Percentiles rank a stretch among this genome's conserved stretches.
phyloP scores from a whole-genome alignment of 2,113 vertebrate species.

The Rynchops niger region DNA sequence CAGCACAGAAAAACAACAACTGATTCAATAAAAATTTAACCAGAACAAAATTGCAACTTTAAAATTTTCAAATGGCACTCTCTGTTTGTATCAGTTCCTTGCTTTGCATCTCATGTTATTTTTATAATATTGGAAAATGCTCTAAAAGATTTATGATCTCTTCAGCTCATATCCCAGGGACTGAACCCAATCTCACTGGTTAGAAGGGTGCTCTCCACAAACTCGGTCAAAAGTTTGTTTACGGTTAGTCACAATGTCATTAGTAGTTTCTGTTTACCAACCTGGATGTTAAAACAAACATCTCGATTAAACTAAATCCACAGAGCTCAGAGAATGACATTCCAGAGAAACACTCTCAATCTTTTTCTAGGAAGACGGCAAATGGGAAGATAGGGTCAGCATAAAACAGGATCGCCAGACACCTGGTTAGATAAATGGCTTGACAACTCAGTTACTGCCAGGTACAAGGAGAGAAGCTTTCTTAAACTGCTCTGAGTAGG shows the following conservation, averaged over 20 bases:
- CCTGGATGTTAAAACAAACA: background rate
- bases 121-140: background rate
- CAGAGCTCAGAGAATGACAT: background rate
- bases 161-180: background rate
- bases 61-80: background rate
- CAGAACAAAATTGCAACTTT: background rate
- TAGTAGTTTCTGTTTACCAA: background rate
- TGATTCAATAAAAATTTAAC: slow-evolving; percentile 25
- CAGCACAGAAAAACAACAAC: slow-evolving; percentile 5
- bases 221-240: background rate
- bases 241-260: background rate
- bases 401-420: background rate
- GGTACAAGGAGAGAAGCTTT: background rate
- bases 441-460: background rate
- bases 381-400: background rate
- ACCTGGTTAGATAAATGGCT: background rate
- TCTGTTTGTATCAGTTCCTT: background rate
- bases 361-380: background rate
- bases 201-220: background rate
- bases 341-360: background rate
- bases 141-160: background rate
- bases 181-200: background rate
- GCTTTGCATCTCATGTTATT: background rate
- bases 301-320: background rate
- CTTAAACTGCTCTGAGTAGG: background rate